Evolutionary conservation across 2,888 invertebrate species (phyloP), one percentile per base, ranked within the genome.

Genomic region (Amphimallon solstitiale): DNA sequence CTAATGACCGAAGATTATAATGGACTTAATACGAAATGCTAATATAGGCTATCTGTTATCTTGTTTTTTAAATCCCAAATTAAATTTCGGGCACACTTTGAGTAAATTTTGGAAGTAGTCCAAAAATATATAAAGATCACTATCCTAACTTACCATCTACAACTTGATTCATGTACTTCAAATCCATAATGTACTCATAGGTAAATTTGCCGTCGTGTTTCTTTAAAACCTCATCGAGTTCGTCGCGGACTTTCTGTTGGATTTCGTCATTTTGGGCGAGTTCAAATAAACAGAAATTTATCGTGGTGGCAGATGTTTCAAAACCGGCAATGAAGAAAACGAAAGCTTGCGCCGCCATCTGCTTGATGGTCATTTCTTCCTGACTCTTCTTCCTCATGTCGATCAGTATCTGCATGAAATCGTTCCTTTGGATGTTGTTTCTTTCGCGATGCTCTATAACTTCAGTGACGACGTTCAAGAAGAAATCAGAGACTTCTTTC

Each of bases 311-410:
- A 0, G 84, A 83, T 0, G 85, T 85, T 69, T 85, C 85, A 69
- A 82, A 85, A 1, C 85, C 85, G 15, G 85, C 85, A 1, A 81
- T 34, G 68, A 84, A 84, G 68, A 86, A 84, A 0, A 85, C 77
- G 1, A 84, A 75, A 2, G 80, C 75, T 49, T 85, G 82, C 0
- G 84, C 80, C 0, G 77, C 68, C 14, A 84, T 68, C 61, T 71
- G 71, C 0, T 78, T 71, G 9, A 75, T 17, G 5, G 67, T 71
- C 38, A 76, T 65, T 5, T 66, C 61, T 5, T 23, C 40, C 4
- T 66, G 43, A 19, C 67, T 29, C 9, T 52, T 70, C 10, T 71
- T 73, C 65, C 68, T 72, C 59, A 72, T 64, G 2, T 79, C 77
- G 12, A 80, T 70, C 70, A 81, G 72, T 6, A 81, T 61, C 45